Evolutionary conservation across 1,140 invertebrate genomes (phyloP).

Genomic region (Penaeus japonicus): DNA sequence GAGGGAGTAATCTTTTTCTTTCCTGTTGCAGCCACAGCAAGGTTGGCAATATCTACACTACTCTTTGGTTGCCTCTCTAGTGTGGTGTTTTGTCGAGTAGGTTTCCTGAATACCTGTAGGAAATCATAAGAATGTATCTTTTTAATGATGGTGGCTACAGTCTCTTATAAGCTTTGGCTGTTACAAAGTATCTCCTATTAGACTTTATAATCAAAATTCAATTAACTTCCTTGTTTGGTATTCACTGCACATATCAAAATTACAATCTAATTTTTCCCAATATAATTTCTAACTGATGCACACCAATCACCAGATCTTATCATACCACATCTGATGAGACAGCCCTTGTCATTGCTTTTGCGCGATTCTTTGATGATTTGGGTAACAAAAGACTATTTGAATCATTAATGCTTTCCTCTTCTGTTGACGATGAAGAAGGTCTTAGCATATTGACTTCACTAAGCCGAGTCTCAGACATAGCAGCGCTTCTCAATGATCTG

Average conservation of each 20-base stretch:
- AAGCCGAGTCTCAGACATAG: neutral
- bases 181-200: no score
- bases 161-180: neutral
- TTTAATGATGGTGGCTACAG: neutral
- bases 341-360: no score
- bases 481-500: neutral
- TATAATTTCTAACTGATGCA: no score
- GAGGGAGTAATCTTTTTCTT: neutral
- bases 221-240: no score
- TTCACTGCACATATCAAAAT: no score
- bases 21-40: neutral
- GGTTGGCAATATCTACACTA: neutral
- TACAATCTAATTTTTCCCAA: no score
- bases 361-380: neutral
- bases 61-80: neutral
- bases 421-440: neutral
- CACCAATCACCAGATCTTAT: no score
- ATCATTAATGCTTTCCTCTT: constrained; percentile 2
- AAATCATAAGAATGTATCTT: neutral
- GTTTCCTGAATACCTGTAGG: constrained; percentile 42
- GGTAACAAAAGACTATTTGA: neutral
- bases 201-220: no score
- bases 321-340: no score
- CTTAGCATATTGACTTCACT: neutral
- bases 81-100: neutral